These are phyloP conservation scores for Erebia palarica DNA, from an alignment of 2,888 invertebrate species.

Conservation along the genomic window DNA sequence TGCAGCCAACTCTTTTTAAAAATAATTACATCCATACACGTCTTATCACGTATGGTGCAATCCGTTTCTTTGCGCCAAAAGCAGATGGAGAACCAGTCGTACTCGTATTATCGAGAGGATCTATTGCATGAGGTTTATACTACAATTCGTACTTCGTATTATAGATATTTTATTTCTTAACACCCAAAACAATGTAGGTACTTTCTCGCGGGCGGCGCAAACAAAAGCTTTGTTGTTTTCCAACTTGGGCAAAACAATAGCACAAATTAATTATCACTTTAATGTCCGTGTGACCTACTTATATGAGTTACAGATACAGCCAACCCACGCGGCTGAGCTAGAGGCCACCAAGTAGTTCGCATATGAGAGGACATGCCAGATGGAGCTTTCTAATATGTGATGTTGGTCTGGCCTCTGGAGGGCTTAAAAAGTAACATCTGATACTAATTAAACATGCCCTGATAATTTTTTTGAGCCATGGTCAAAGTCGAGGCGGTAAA, in stretches of 20 bases:
- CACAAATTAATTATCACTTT: slow-evolving; percentile 49
- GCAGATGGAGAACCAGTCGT: slow-evolving; percentile 3
- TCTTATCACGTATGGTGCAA: background rate
- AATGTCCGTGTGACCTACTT: slow-evolving; percentile 55
- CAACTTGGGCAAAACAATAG: slow-evolving; percentile 43
- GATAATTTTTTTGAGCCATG: background rate
- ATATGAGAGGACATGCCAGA: background rate
- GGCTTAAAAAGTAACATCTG: background rate
- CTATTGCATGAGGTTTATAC: slow-evolving; percentile 10
- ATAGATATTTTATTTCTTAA: slow-evolving; percentile 23
- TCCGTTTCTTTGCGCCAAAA: slow-evolving; percentile 4
- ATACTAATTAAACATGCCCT: background rate
- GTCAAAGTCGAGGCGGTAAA: background rate
- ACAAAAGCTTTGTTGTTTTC: slow-evolving; percentile 41
- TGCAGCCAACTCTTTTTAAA: background rate
- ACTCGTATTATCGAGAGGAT: slow-evolving; percentile 5
- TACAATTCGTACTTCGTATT: background rate
- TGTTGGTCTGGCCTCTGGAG: background rate
- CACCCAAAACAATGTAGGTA: slow-evolving; percentile 31
- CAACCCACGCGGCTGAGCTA: slow-evolving; percentile 52
- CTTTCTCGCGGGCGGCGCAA: slow-evolving; percentile 33
- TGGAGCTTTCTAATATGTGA: background rate
- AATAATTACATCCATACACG: background rate
- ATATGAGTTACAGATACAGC: slow-evolving; percentile 42
- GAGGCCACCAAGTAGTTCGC: background rate